Base-by-base conservation (phyloP, 2,113 vertebrate species). In the Herpetotheres cachinnans region DNA sequence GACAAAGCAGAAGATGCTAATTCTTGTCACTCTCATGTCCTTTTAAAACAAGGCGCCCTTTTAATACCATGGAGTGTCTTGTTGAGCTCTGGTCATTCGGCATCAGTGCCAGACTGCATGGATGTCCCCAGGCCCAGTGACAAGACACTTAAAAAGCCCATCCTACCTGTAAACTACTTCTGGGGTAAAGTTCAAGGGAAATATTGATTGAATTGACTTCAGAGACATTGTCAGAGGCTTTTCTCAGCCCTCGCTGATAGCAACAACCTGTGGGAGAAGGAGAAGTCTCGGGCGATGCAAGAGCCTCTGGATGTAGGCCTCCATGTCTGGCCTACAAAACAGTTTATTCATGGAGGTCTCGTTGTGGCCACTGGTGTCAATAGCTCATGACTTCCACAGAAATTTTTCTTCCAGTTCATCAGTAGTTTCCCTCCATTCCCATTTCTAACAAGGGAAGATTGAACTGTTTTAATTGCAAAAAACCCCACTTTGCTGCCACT, bases 11-110 rank as follows among this genome's bases (percentile, higher is more conserved):
- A 47, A 54, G 1, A 30, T 69, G 30, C 22, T 52, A 34, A 76
- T 47, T 70, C 17, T 76, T 89, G n/a, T 18, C 17, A 59, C 8
- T 34, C 6, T 30, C 2, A 0, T n/a, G 2, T 17, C 16, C 44
- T 78, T 74, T 47, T 36, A 10, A 70, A 56, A 1, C 4, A 40
- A 74, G 7, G 4, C 15, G 3, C 6, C 3, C 15, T 61, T 85
- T 84, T 86, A 32, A 46, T 63, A 62, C 13, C 11, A 62, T 10
- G 1, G 22, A 73, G 3, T 36, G 5, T 61, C 24, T 71, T 42
- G 22, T 13, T 42, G 17, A 70, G 38, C 16, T 90, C 15, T 79
- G 11, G 15, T 49, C 34, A 44, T 30, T 61, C 3, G 1, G 27
- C 46, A 42, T 59, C 25, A 55, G 29, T 52, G 83, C 16, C 29